phyloP scores from a whole-genome alignment of 2,113 vertebrate species.

The Phyllostomus discolor region DNA sequence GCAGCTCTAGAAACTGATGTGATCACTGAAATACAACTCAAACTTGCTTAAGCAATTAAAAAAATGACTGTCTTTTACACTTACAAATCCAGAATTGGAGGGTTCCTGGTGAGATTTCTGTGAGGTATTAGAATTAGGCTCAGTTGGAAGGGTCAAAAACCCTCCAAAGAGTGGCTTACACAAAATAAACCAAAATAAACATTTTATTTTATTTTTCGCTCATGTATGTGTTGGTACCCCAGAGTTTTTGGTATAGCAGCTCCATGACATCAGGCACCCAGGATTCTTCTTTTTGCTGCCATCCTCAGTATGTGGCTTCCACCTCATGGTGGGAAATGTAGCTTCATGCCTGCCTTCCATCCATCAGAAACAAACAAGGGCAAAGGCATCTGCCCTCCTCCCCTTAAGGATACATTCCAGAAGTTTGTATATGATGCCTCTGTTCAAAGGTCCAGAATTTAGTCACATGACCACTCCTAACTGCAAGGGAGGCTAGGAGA shows the following conservation, averaged over 20 bases:
- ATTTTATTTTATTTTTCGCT: background rate
- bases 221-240: background rate
- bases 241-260: background rate
- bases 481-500: background rate
- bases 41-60: background rate
- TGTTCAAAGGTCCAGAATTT: background rate
- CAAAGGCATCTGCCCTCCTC: background rate
- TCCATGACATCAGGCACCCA: background rate
- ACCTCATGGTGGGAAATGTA: background rate
- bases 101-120: background rate
- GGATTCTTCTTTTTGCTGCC: background rate
- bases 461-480: background rate
- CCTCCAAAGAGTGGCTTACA: background rate
- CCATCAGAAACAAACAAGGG: background rate
- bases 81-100: background rate
- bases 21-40: background rate
- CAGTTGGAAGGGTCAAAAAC: background rate
- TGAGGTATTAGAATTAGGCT: background rate
- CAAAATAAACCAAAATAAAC: no score
- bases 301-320: background rate
- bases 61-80: background rate
- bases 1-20: background rate
- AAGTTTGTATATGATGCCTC: background rate
- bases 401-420: background rate
- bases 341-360: background rate